phyloP scores from a whole-genome alignment of 2,888 invertebrate species.

The Megamerina dolium region DNA sequence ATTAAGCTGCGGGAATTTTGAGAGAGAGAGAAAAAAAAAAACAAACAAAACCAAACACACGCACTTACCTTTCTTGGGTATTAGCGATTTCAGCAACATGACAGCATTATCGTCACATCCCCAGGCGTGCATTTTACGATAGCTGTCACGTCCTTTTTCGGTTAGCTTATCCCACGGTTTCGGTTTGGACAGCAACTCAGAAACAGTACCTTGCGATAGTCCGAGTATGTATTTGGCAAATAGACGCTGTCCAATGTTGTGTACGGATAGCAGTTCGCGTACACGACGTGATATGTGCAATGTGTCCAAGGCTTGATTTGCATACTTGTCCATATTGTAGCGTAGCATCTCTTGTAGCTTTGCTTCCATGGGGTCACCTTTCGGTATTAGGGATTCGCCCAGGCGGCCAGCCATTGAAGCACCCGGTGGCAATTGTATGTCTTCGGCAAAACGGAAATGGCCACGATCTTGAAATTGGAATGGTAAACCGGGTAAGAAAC shows the following conservation, averaged over 20 bases:
- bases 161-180: slow-evolving; percentile 99
- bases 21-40: too few relatives aligned
- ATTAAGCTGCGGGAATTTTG: too few relatives aligned
- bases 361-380: slow-evolving; percentile 91
- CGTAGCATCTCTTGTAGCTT: slow-evolving; percentile 87
- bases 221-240: slow-evolving; percentile 99
- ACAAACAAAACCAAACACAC: too few relatives aligned
- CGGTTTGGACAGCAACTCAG: slow-evolving; percentile 95
- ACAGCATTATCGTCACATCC: slow-evolving; percentile 96
- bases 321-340: slow-evolving; percentile 94
- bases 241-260: slow-evolving; percentile 96
- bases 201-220: slow-evolving; percentile 94
- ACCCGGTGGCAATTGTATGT: slow-evolving; percentile 65
- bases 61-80: slow-evolving; percentile 96
- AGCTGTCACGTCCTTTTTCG: slow-evolving; percentile 98
- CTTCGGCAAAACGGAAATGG: slow-evolving; percentile 78
- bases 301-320: slow-evolving; percentile 91
- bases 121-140: slow-evolving; percentile 99
- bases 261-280: slow-evolving; percentile 87
- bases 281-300: slow-evolving; percentile 88
- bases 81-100: slow-evolving; percentile 93
- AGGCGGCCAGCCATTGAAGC: slow-evolving; percentile 78
- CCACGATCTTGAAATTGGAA: slow-evolving; percentile 71
- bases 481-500: slow-evolving; percentile 53
- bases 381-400: slow-evolving; percentile 86